Conservation (phyloP, 2,888 invertebrate genomes). For the Yponomeuta sedellus region DNA sequence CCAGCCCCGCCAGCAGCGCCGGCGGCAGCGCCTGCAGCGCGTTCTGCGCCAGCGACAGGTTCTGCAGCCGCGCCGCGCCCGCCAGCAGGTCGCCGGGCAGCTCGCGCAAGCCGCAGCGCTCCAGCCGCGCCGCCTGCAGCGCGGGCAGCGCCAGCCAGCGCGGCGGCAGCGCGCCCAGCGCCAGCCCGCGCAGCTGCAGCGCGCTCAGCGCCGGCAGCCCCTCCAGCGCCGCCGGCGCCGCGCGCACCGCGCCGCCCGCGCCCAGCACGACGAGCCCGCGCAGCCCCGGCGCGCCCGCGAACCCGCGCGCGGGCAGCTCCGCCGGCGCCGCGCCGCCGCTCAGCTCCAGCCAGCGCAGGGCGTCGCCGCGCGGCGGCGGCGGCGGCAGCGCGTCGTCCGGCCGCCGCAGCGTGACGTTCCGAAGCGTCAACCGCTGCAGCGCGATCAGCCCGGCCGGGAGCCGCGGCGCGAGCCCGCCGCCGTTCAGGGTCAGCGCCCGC, state of each 20-base stretch:
- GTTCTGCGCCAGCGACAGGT: slow-evolving; percentile 15
- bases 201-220: background rate
- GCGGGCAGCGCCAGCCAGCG: background rate
- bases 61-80: slow-evolving; percentile 10
- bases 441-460: background rate
- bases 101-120: slow-evolving; percentile 21
- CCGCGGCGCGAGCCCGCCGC: slow-evolving; percentile 15
- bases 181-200: background rate
- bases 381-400: background rate
- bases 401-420: background rate
- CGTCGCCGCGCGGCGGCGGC: slow-evolving; percentile 2
- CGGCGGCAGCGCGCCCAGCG: background rate
- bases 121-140: background rate
- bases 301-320: background rate
- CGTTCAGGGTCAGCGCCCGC: background rate
- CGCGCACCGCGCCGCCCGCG: no score
- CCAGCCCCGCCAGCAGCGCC: slow-evolving; percentile 16
- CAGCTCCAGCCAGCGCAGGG: background rate
- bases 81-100: slow-evolving; percentile 10
- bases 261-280: background rate
- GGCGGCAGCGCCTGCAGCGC: slow-evolving; percentile 15
- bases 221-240: slow-evolving; percentile 5
- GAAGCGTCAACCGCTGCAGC: background rate
- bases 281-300: background rate
- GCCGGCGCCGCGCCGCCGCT: background rate